phyloP scores from a whole-genome alignment of 2,888 invertebrate genomes.

The Pristionchus mayeri region DNA sequence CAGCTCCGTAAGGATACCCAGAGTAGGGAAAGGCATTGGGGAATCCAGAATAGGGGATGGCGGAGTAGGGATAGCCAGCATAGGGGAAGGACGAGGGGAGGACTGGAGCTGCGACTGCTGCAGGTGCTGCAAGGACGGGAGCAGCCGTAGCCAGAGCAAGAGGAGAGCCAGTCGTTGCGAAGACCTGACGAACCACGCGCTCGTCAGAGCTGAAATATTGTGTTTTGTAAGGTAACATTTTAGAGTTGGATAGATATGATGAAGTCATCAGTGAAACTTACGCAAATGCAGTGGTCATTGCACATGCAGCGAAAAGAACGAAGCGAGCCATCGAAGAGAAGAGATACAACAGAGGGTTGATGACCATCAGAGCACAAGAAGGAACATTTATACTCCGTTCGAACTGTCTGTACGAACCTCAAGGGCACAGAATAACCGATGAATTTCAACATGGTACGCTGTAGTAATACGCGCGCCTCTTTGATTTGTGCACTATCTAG shows the following conservation, averaged over 20 bases:
- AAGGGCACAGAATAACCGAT: neutral
- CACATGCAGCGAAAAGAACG: conserved; percentile 11
- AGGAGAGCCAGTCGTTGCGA: conserved; percentile 20
- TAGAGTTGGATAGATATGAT: neutral
- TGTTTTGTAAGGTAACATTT: neutral
- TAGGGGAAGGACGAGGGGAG: neutral
- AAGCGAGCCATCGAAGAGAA: conserved; percentile 28
- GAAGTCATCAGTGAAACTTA: neutral
- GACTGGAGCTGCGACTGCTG: neutral
- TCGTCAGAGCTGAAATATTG: neutral
- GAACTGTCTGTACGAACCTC: neutral
- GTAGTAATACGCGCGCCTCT: neutral
- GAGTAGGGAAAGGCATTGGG: neutral
- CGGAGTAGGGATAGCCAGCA: conserved; percentile 23
- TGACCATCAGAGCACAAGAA: neutral
- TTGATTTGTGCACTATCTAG: neutral
- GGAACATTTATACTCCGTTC: neutral
- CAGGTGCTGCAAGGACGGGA: conserved; percentile 19
- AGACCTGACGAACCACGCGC: conserved; percentile 43
- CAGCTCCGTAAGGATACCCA: neutral
- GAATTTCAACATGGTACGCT: neutral
- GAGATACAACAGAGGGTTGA: neutral
- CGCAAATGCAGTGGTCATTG: conserved; percentile 26
- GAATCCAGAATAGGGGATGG: conserved; percentile 9
- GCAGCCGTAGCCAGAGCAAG: neutral